Evolutionary conservation across 2,113 vertebrate genomes (phyloP).

Genomic region (Gallinago media): DNA sequence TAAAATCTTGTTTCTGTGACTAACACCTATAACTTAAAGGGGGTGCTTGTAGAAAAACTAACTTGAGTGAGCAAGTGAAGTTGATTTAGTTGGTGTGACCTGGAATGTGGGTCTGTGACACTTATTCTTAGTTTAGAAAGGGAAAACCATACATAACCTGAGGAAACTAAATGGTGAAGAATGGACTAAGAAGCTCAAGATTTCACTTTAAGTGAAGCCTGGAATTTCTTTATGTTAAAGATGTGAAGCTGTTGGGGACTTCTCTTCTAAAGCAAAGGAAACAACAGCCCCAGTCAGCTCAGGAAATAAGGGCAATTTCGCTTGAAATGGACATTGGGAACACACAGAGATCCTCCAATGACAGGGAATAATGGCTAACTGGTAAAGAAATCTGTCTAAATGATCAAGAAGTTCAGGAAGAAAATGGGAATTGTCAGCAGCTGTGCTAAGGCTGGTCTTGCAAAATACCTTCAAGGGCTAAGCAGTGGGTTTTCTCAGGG

Average conservation of each 20-base stretch:
- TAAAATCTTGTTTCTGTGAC: background rate
- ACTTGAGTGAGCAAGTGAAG: background rate
- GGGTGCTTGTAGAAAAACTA: background rate
- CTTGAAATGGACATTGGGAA: background rate
- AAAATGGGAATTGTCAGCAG: background rate
- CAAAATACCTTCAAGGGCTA: background rate
- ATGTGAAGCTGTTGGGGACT: background rate
- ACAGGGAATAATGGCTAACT: background rate
- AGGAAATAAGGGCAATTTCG: background rate
- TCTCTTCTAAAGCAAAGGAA: background rate
- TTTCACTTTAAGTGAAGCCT: background rate
- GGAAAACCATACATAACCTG: background rate
- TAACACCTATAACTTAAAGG: background rate
- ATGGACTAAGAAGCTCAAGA: background rate
- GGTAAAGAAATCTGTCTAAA: background rate
- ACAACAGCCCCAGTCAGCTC: background rate
- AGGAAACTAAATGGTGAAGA: background rate
- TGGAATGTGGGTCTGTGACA: background rate
- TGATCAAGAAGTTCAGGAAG: background rate
- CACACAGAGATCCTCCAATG: background rate
- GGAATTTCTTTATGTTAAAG: background rate
- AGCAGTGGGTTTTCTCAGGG: fast-evolving
- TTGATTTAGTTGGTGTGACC: background rate
- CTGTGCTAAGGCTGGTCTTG: background rate
- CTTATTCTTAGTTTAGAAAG: background rate